phyloP scores from a whole-genome alignment of 2,888 invertebrate genomes.

The Nephrotoma flavescens region DNA sequence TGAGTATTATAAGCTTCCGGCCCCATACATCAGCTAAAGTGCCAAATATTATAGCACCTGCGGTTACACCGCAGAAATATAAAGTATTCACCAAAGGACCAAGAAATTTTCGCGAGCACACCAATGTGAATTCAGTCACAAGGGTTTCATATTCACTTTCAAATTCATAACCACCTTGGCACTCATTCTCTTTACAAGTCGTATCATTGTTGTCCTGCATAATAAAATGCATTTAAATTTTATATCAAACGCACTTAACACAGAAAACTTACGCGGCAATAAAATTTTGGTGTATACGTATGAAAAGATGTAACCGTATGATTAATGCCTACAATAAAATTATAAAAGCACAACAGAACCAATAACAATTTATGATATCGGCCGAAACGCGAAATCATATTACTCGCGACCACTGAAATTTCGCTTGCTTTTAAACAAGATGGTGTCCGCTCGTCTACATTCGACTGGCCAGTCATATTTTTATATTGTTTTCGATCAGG shows the following conservation, averaged over 20 bases:
- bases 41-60: constrained; percentile 32
- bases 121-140: constrained; percentile 15
- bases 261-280: constrained; percentile 23
- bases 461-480: too few species aligned
- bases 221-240: background rate
- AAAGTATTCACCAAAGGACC: constrained; percentile 23
- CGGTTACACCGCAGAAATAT: constrained; percentile 29
- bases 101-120: constrained; percentile 28
- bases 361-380: constrained; percentile 23
- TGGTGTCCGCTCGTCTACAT: too few species aligned
- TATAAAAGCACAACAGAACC: constrained; percentile 25
- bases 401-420: background rate
- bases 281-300: constrained; percentile 26
- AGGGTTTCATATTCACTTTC: background rate
- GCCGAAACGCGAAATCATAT: constrained; percentile 7
- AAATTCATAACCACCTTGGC: background rate
- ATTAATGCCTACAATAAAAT: constrained; percentile 29
- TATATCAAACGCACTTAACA: too few species aligned
- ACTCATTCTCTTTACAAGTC: background rate
- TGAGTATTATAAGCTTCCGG: constrained; percentile 28
- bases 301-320: constrained; percentile 29
- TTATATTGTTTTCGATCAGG: too few species aligned
- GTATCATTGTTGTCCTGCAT: background rate
- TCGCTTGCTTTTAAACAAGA: background rate
- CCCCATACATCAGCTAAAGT: constrained; percentile 30